phyloP scores from a whole-genome alignment of 2,888 invertebrate species.

The Rotaria magnacalcarata region DNA sequence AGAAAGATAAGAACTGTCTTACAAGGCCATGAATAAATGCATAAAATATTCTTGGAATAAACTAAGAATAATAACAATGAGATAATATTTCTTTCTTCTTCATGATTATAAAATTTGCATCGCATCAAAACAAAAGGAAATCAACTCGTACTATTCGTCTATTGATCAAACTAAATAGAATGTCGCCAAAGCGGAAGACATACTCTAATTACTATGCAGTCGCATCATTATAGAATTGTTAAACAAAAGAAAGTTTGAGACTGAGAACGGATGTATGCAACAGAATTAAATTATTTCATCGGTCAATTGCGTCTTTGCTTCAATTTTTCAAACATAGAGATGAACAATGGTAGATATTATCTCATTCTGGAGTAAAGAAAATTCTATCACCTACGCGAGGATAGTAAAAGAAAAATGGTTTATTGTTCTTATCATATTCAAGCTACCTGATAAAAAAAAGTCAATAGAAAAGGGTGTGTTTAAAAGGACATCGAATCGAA shows the following conservation, averaged over 20 bases:
- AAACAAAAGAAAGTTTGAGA: not conserved
- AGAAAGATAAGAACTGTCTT: not conserved
- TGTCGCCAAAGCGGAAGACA: not conserved
- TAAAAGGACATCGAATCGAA: not conserved
- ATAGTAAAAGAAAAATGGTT: not conserved
- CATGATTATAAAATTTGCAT: not conserved
- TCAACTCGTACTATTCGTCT: not conserved
- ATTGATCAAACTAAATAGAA: conserved; percentile 29
- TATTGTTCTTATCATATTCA: not conserved
- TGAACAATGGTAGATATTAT: not conserved
- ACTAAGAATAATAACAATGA: not conserved
- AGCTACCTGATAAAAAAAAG: not conserved
- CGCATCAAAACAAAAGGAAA: not conserved
- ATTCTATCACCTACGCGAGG: not conserved
- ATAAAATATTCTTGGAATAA: not conserved
- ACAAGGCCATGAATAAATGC: not conserved
- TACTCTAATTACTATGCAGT: conserved; percentile 18
- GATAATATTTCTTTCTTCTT: not conserved
- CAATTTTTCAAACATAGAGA: not conserved
- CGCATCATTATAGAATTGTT: not conserved
- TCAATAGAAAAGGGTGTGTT: not conserved
- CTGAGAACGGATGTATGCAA: not conserved
- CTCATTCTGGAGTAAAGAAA: not conserved
- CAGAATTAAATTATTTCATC: not conserved
- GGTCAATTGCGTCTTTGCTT: not conserved